Conservation (phyloP, 2,888 invertebrate species). For the Orthonychiurus folsomi region DNA sequence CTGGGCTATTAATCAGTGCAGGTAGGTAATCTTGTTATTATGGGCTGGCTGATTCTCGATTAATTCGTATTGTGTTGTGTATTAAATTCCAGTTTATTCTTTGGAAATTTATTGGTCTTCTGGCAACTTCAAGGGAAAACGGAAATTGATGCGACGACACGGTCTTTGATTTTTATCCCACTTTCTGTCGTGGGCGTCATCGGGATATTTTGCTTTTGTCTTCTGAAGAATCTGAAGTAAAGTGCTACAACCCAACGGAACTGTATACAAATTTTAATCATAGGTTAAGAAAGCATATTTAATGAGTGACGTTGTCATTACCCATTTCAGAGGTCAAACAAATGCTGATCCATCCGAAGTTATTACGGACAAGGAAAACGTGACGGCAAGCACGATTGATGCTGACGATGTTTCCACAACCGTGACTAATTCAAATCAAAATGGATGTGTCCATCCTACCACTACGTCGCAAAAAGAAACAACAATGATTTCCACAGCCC, state of each 20-base stretch:
- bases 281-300: no score
- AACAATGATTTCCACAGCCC: constrained; percentile 41
- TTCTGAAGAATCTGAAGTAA: constrained; percentile 28
- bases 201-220: constrained; percentile 49
- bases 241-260: not conserved
- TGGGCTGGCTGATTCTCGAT: not conserved
- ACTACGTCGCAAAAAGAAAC: no score
- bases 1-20: constrained; percentile 91
- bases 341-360: no score
- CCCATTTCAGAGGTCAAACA: no score
- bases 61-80: not conserved
- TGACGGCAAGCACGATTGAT: no score
- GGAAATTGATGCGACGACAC: constrained; percentile 60
- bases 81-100: constrained; percentile 64
- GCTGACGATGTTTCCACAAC: no score
- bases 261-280: no score
- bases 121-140: constrained; percentile 75
- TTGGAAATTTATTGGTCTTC: constrained; percentile 91
- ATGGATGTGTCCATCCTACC: no score
- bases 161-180: constrained; percentile 71
- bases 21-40: constrained; percentile 48
- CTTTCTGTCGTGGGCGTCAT: constrained; percentile 61
- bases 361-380: no score
- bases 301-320: no score
- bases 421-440: no score